Conservation (phyloP, 2,113 vertebrate species). For the mouse (Mus musculus) region GRCm39 chr9:18767501-18768000, state of each 20-base stretch:
- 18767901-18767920: neutral
- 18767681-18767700: neutral
- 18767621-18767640: neutral
- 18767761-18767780: neutral
- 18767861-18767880: neutral
- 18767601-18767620: neutral
- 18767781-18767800: no score
- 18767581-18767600: neutral
- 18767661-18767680: neutral
- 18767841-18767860: neutral
- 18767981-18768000: neutral
- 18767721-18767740: neutral
- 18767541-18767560: neutral
- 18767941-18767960: neutral
- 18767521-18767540: neutral
- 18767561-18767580: neutral
- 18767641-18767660: neutral
- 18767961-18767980: neutral
- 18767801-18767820: neutral
- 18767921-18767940: neutral
- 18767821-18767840: neutral
- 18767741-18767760: neutral
- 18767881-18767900: neutral
- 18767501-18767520: neutral
- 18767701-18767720: no score